Percentiles rank a stretch among this genome's conserved stretches.
These are phyloP conservation scores for Stichodactyla mertensii DNA, from an alignment of 64 coral and sea anemone species.

Conservation along the genomic window DNA sequence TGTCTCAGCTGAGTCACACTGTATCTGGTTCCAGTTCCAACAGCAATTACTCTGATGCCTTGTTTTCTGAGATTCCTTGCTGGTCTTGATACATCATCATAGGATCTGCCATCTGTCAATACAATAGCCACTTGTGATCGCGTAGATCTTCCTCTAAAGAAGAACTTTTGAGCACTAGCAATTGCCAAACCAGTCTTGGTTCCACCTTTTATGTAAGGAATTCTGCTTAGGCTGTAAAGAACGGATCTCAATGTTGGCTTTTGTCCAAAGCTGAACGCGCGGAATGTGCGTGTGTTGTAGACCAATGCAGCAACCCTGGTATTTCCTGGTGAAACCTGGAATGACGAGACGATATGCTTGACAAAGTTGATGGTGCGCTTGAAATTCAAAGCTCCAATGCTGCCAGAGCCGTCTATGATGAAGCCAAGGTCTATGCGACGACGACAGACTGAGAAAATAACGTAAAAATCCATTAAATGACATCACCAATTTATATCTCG, in stretches of 20 bases:
- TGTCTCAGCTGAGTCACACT: constrained; percentile 32
- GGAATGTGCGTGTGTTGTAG: constrained; percentile 6
- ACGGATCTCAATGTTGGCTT: constrained; percentile 37
- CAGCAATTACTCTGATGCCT: constrained; percentile 6
- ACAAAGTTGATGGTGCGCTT: constrained; percentile 46
- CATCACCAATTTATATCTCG: no score
- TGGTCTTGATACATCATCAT: constrained; percentile 32
- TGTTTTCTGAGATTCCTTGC: constrained; percentile 18
- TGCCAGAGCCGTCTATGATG: constrained; percentile 44
- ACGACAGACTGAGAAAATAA: constrained; percentile 39
- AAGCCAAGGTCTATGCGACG: constrained; percentile 55
- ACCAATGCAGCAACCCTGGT: constrained; percentile 47
- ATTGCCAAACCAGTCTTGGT: constrained; percentile 44
- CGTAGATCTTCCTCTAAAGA: constrained; percentile 4
- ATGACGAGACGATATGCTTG: constrained; percentile 59
- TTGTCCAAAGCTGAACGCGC: constrained; percentile 30
- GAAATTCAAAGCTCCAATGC: constrained; percentile 32
- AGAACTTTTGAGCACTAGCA: not conserved
- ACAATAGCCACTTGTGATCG: constrained; percentile 48
- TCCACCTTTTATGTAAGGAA: constrained; percentile 33
- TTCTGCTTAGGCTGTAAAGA: constrained; percentile 15
- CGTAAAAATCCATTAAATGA: not conserved
- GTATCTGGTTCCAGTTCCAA: constrained; percentile 24
- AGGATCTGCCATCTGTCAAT: constrained; percentile 48
- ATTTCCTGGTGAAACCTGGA: constrained; percentile 41